These are phyloP conservation scores for Buceros bicornis DNA, from an alignment of 2,797 vertebrate genomes.

Conservation along the genomic window DNA sequence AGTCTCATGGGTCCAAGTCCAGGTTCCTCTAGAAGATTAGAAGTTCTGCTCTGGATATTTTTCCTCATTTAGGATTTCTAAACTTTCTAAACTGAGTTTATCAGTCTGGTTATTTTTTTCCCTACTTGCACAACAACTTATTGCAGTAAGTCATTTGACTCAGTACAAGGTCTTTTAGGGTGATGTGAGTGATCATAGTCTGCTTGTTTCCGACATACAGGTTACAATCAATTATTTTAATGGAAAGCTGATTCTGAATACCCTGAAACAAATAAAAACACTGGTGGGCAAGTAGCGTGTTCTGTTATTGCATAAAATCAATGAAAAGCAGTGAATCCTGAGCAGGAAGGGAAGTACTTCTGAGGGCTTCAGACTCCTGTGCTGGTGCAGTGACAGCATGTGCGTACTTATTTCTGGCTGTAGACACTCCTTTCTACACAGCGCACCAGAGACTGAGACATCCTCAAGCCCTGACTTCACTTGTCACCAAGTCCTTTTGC, in stretches of 20 bases:
- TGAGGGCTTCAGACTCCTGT: not conserved
- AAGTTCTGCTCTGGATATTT: not conserved
- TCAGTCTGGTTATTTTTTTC: not conserved
- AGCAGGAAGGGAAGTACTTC: not conserved
- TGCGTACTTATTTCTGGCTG: not conserved
- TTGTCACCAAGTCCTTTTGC: not conserved
- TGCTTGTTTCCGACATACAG: not conserved
- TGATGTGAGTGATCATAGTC: not conserved
- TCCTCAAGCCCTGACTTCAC: not conserved
- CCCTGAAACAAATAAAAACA: not conserved
- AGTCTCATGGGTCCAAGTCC: not conserved
- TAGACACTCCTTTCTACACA: not conserved
- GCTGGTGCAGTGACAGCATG: not conserved
- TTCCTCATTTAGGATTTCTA: not conserved
- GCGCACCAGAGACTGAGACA: not conserved
- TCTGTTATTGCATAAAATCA: not conserved
- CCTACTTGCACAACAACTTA: not conserved
- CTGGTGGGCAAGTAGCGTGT: not conserved
- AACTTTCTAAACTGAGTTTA: not conserved
- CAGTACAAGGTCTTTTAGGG: not conserved
- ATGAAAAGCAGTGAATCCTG: not conserved
- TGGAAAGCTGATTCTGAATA: not conserved
- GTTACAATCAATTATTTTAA: not conserved
- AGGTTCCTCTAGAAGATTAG: not conserved
- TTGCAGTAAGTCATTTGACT: not conserved